Percentiles rank a stretch among this genome's conserved stretches.
Conservation (phyloP, 2,888 invertebrate species). For the Apodemia zela region DNA sequence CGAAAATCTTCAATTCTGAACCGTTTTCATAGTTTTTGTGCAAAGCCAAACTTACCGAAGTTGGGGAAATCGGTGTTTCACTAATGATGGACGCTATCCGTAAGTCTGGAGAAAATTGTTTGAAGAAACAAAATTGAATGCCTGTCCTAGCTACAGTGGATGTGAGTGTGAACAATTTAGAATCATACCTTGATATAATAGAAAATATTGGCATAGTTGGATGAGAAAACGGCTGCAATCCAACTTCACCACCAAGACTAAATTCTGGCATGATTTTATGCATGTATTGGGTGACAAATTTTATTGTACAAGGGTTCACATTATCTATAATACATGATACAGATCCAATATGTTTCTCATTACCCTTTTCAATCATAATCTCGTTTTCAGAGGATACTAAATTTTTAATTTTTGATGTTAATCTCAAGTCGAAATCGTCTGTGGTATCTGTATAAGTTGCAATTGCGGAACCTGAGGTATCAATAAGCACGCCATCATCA, state of each 20-base stretch:
- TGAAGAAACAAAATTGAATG: conserved; percentile 62
- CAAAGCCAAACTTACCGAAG: conserved; percentile 57
- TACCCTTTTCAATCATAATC: conserved; percentile 55
- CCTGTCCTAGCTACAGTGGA: conserved; percentile 59
- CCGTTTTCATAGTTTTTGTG: conserved; percentile 59
- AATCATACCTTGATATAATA: conserved; percentile 58
- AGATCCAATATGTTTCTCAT: conserved; percentile 50
- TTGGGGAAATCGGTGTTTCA: conserved; percentile 44
- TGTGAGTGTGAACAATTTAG: conserved; percentile 49
- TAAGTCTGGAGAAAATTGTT: conserved; percentile 57
- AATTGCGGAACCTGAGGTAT: conserved; percentile 61
- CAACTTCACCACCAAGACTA: conserved; percentile 57
- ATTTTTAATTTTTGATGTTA: conserved; percentile 64
- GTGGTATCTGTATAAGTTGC: conserved; percentile 59
- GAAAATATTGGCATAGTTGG: conserved; percentile 54
- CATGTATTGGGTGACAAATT: conserved; percentile 62
- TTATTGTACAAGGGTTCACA: conserved; percentile 59
- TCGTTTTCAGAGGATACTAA: conserved; percentile 68
- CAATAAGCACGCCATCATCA: conserved; percentile 57
- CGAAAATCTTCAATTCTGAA: conserved; percentile 64
- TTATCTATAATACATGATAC: conserved; percentile 56
- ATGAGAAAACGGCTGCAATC: conserved; percentile 49
- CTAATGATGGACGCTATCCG: conserved; percentile 60
- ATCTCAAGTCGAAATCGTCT: conserved; percentile 51
- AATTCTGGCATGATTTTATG: conserved; percentile 56